Conservation (phyloP, 2,888 invertebrate genomes). For the Polydrusus cervinus region DNA sequence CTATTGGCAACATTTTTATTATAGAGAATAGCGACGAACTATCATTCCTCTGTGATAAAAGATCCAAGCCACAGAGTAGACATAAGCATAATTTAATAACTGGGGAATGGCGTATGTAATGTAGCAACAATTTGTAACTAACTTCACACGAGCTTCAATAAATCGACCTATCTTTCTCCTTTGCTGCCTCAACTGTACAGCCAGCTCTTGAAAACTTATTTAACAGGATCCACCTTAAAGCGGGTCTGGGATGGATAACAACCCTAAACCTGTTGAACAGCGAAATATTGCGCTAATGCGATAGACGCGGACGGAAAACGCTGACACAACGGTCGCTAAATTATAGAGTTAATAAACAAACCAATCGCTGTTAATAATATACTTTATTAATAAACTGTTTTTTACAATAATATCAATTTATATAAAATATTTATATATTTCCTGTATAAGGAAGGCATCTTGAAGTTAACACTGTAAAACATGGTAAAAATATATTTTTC, state of each 20-base stretch:
- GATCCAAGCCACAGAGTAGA: background rate
- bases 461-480: slow-evolving; percentile 50
- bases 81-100: background rate
- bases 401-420: slow-evolving; percentile 44
- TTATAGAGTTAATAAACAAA: background rate
- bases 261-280: too few species aligned
- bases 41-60: too few species aligned
- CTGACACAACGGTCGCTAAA: too few species aligned
- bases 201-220: too few species aligned
- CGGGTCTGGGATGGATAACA: too few species aligned
- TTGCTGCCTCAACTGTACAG: too few species aligned
- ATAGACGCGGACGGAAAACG: too few species aligned
- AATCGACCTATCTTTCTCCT: too few species aligned
- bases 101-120: background rate
- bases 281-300: too few species aligned
- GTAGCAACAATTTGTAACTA: background rate
- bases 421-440: slow-evolving; percentile 42
- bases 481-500: slow-evolving; percentile 61
- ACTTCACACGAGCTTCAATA: too few species aligned
- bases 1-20: background rate
- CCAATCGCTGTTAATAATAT: slow-evolving; percentile 33
- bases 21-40: too few species aligned
- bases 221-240: too few species aligned
- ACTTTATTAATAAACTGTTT: slow-evolving; percentile 45
- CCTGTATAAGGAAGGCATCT: slow-evolving; percentile 38